These are phyloP conservation scores for Diachasma alloeum DNA, from an alignment of 1,140 invertebrate genomes.

Conservation along the genomic window DNA sequence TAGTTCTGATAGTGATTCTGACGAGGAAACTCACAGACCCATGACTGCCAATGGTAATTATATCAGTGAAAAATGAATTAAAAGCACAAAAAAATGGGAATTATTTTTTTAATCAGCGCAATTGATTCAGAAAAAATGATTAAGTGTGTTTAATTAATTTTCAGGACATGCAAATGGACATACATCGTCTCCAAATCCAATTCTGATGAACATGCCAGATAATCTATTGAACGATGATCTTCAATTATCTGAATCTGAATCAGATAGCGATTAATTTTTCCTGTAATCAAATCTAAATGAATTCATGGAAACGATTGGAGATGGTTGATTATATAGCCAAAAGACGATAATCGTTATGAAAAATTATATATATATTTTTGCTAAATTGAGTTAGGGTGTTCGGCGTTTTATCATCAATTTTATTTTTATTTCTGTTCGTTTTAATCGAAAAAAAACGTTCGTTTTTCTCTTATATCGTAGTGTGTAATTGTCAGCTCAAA, in stretches of 20 bases:
- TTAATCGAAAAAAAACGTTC: slow-evolving; percentile 23
- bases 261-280: slow-evolving; percentile 65
- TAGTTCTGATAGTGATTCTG: slow-evolving; percentile 58
- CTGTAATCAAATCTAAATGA: not conserved
- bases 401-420: slow-evolving; percentile 12
- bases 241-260: slow-evolving; percentile 79
- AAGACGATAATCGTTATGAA: not conserved
- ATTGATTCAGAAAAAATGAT: no score
- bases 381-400: slow-evolving; percentile 6
- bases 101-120: no score
- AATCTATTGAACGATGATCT: slow-evolving; percentile 78
- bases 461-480: slow-evolving; percentile 3
- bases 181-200: slow-evolving; percentile 47
- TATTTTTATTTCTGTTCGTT: slow-evolving; percentile 31
- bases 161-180: slow-evolving; percentile 57
- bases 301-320: not conserved
- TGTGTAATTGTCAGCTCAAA: slow-evolving; percentile 6
- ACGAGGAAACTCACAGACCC: slow-evolving; percentile 43
- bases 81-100: no score
- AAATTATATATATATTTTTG: slow-evolving; percentile 4
- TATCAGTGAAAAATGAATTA: not conserved
- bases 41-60: slow-evolving; percentile 12
- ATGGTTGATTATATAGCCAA: not conserved
- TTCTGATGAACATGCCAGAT: slow-evolving; percentile 62
- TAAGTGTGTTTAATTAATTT: slow-evolving; percentile 15